Evolutionary conservation across 1,140 invertebrate species (phyloP).

Genomic region (Trachelipus rathkii): DNA sequence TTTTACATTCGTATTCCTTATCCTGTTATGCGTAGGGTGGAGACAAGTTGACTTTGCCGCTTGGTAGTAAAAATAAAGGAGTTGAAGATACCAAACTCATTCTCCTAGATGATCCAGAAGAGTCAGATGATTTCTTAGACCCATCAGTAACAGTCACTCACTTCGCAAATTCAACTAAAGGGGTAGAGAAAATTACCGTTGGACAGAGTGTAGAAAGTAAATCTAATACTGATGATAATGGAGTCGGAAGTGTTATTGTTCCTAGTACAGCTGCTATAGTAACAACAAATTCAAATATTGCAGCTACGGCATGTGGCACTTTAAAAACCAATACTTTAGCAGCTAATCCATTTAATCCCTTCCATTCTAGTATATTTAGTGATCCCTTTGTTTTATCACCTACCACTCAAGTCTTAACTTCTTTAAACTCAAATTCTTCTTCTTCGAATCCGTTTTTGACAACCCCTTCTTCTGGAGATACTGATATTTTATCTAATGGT

Average conservation of each 20-base stretch:
- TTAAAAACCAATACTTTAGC: neutral
- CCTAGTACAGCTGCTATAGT: neutral
- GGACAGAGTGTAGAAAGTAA: neutral
- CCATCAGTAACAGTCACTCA: neutral
- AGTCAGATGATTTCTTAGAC: neutral
- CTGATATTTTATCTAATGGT: neutral
- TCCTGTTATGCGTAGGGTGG: neutral
- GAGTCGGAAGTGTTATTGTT: no score
- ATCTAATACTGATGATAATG: neutral
- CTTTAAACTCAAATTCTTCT: neutral
- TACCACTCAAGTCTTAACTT: neutral
- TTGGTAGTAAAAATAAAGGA: neutral
- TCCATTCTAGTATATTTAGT: neutral
- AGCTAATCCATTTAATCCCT: neutral
- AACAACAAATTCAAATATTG: neutral
- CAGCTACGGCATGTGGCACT: neutral
- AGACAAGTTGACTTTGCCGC: neutral
- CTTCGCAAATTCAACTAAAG: neutral
- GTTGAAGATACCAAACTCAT: neutral
- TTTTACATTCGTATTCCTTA: no score
- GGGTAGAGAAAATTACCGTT: neutral
- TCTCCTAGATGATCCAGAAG: neutral
- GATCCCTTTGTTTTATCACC: neutral
- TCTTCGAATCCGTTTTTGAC: neutral
- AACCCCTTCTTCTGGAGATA: neutral